Evolutionary conservation across 2,113 vertebrate genomes (phyloP), one percentile per base, ranked within the genome.

Genomic region (Alouatta palliata): DNA sequence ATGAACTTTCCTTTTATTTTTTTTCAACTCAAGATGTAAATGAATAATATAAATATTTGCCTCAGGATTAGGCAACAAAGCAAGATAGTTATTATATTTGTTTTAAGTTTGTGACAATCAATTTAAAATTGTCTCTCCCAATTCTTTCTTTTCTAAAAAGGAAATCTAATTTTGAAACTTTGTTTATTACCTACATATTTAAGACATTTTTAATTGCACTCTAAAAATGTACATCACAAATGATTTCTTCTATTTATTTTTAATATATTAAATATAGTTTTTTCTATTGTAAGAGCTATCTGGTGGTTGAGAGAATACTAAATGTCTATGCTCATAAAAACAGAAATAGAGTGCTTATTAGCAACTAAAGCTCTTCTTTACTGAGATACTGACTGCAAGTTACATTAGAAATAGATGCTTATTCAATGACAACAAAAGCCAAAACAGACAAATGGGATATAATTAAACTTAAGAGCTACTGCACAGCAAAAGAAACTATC

Each of bases 261-360:
- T 30, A 45, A 47, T 6, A 11, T 83, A 66, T 91, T 92, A 83
- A 81, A 73, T 88, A 25, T 37, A 52, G 64, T 96, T 90, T 97
- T 58, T 58, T 95, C 64, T n/a, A 52, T 64, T 82, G 25, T 89
- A 64, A 91, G 97, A 93, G 97, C 96, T 97, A 94, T 97, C 97
- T 97, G 61, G 97, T 97, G 96, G 96, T 47, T 77, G 37, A 91
- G 20, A 96, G 20, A 6, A 87, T 35, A 79, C 32, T 43, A 92
- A 56, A 64, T 54, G 7, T 76, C 70, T 88, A 68, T 13, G 61
- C 37, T 71, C 37, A 49, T 30, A 37, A 85, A 32, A 96, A 45
- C 13, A 87, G 47, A 91, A 91, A 73, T 23, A 75, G 6, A 94
- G 73, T 90, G 58, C 40, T 94, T 61, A 75, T 70, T 84, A 76